Percentiles rank a stretch among this genome's conserved stretches.
Conservation (phyloP, 2,888 invertebrate species). For the Caprella mutica region DNA sequence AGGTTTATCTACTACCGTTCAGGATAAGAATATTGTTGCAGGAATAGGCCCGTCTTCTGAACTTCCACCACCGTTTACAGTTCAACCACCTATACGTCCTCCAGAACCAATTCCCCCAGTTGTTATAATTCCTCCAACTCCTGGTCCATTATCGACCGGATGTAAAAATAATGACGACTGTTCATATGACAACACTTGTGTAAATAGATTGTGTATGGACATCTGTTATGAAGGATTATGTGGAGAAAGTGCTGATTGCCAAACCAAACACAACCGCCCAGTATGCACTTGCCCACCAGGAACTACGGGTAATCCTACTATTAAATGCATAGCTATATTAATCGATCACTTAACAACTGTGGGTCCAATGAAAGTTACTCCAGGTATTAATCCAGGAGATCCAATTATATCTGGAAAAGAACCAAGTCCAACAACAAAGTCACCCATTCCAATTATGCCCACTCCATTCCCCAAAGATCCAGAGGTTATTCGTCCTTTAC, state of each 20-base stretch:
- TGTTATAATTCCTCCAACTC: slow-evolving; percentile 14
- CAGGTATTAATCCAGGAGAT: neutral
- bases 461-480: slow-evolving; percentile 4
- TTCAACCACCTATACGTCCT: slow-evolving; percentile 37
- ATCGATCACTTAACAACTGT: neutral
- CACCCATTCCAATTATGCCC: slow-evolving; percentile 1
- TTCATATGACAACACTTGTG: slow-evolving; percentile 47
- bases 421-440: neutral
- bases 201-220: slow-evolving; percentile 72
- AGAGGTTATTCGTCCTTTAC: slow-evolving; percentile 47
- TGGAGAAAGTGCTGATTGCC: slow-evolving; percentile 39
- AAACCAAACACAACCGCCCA: slow-evolving; percentile 43
- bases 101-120: neutral
- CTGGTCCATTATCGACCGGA: slow-evolving; percentile 15
- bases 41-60: neutral
- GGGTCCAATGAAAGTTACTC: neutral
- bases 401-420: neutral
- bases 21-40: slow-evolving; percentile 7
- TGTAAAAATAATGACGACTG: slow-evolving; percentile 48
- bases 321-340: slow-evolving; percentile 16
- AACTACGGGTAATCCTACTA: slow-evolving; percentile 28
- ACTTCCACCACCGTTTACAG: neutral
- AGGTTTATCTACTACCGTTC: neutral
- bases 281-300: slow-evolving; percentile 46
- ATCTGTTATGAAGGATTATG: slow-evolving; percentile 56